Evolutionary conservation across 2,888 invertebrate genomes (phyloP).

Genomic region (Eristalis arbustorum): DNA sequence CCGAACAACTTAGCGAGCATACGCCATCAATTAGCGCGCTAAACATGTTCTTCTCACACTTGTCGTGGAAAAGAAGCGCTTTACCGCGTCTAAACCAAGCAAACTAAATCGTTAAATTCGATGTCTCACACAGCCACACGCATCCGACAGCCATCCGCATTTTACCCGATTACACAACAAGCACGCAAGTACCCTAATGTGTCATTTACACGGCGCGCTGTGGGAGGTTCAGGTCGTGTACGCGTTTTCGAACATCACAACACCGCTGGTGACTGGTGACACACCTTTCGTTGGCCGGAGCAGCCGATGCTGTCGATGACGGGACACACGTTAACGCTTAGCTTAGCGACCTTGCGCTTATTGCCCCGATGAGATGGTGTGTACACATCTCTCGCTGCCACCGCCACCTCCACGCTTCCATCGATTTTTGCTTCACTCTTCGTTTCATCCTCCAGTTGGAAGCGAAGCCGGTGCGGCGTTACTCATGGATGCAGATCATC

Average conservation of each 20-base stretch:
- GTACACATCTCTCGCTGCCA: slow-evolving; percentile 5
- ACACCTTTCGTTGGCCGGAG: slow-evolving; percentile 55
- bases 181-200: slow-evolving; percentile 46
- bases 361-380: slow-evolving; percentile 39
- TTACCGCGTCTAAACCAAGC: slow-evolving; percentile 42
- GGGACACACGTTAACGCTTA: slow-evolving; percentile 58
- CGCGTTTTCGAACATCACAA: slow-evolving; percentile 34
- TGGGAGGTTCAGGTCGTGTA: slow-evolving; percentile 54
- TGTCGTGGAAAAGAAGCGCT: slow-evolving; percentile 27
- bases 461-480: slow-evolving; percentile 32
- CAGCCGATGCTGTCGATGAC: slow-evolving; percentile 34
- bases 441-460: slow-evolving; percentile 25
- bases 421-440: slow-evolving; percentile 10
- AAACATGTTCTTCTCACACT: slow-evolving; percentile 17
- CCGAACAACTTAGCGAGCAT: slow-evolving; percentile 43
- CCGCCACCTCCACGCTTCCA: neutral
- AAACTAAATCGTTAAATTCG: slow-evolving; percentile 26
- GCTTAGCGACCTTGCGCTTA: slow-evolving; percentile 64
- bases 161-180: slow-evolving; percentile 33
- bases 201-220: slow-evolving; percentile 35
- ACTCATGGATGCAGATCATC: slow-evolving; percentile 55
- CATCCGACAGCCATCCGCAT: neutral
- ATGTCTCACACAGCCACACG: neutral
- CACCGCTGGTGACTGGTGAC: slow-evolving; percentile 41
- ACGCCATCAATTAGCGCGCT: slow-evolving; percentile 33